phyloP scores from a whole-genome alignment of 2,888 invertebrate genomes.

The Geotrupes spiniger region DNA sequence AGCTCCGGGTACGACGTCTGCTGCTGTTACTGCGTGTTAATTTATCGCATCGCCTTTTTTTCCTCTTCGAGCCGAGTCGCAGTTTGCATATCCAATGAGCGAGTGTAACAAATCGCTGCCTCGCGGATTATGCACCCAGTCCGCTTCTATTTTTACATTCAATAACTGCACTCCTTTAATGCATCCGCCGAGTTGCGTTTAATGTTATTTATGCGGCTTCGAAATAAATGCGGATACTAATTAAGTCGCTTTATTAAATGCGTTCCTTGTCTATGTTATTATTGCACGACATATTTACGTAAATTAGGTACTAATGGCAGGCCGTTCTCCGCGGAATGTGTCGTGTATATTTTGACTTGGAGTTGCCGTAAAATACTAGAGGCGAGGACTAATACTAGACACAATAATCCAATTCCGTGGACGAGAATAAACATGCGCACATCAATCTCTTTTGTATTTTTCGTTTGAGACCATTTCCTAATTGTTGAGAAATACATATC shows the following conservation, averaged over 20 bases:
- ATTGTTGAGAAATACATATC: too few species aligned
- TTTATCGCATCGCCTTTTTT: slow-evolving; percentile 19
- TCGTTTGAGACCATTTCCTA: too few species aligned
- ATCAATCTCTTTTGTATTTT: too few species aligned
- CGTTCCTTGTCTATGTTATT: slow-evolving; percentile 12
- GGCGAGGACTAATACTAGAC: too few species aligned
- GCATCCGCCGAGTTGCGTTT: slow-evolving; percentile 19
- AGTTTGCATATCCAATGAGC: slow-evolving; percentile 22
- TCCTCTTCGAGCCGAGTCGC: slow-evolving; percentile 16
- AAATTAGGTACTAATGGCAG: slow-evolving; percentile 15
- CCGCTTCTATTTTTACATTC: slow-evolving; percentile 19
- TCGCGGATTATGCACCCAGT: slow-evolving; percentile 21
- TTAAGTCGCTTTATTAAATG: slow-evolving; percentile 22
- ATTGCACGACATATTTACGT: slow-evolving; percentile 15
- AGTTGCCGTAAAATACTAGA: too few species aligned
- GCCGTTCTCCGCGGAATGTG: slow-evolving; percentile 4
- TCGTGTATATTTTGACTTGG: too few species aligned
- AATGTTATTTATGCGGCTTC: slow-evolving; percentile 20
- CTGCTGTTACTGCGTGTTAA: slow-evolving; percentile 16
- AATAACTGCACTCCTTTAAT: slow-evolving; percentile 16
- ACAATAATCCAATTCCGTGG: too few species aligned
- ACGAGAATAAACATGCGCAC: too few species aligned
- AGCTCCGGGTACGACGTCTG: neutral
- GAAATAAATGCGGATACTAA: slow-evolving; percentile 19
- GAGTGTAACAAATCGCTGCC: slow-evolving; percentile 20